Percentiles rank a stretch among this genome's conserved stretches.
Conservation (phyloP, 1,140 invertebrate genomes). For the Meloidogyne floridensis region DNA sequence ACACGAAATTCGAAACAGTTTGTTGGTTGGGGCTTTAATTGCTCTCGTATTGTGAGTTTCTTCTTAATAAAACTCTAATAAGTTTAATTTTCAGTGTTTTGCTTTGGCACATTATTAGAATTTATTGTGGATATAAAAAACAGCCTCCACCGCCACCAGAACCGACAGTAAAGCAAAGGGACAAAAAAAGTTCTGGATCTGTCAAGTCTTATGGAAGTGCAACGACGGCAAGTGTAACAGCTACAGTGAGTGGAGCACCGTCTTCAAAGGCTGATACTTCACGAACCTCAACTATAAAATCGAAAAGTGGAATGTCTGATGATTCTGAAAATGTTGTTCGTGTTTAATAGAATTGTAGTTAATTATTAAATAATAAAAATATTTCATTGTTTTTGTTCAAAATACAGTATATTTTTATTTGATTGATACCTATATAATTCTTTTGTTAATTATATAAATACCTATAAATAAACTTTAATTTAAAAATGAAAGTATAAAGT, state of each 20-base stretch:
- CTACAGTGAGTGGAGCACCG: not conserved
- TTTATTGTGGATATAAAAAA: conserved; percentile 1
- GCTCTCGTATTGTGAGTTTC: not conserved
- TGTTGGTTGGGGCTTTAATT: not conserved
- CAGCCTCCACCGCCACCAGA: not conserved
- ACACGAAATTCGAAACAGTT: not conserved
- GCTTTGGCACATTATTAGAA: not conserved
- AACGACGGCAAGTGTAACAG: not conserved
- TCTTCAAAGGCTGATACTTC: not conserved
- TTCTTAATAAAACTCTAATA: not conserved
- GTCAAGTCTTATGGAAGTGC: not conserved
- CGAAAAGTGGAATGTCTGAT: not conserved
- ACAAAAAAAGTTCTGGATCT: not conserved
- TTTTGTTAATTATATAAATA: too few species aligned
- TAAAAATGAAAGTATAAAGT: too few species aligned
- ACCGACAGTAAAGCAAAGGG: not conserved
- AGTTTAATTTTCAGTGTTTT: not conserved
- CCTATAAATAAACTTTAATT: too few species aligned
- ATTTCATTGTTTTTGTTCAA: too few species aligned
- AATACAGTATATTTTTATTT: too few species aligned
- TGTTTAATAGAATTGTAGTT: not conserved
- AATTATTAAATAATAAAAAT: not conserved
- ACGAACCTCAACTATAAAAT: not conserved
- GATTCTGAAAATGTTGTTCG: not conserved
- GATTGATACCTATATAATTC: too few species aligned